A percentile compares a stretch with the other conserved stretches of the same genome.
Conservation (phyloP, 2,797 vertebrate species). For the Spinus olivaceus region DNA sequence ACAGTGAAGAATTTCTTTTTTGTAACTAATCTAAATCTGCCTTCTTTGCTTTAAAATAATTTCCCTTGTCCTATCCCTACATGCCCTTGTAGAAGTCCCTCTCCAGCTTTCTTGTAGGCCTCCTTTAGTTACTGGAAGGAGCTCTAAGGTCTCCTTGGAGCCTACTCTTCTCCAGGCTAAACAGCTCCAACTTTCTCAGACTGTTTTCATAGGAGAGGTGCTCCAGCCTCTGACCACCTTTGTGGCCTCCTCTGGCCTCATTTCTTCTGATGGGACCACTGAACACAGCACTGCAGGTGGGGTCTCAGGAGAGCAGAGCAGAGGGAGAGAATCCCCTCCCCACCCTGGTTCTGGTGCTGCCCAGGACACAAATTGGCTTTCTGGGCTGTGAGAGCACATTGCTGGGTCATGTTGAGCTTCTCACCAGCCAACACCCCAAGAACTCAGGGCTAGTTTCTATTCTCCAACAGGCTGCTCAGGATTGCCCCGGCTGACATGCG, state of each 20-base stretch:
- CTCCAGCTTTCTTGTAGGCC: neutral
- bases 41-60: neutral
- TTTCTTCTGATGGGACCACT: neutral
- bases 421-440: neutral
- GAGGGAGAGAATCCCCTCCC: neutral
- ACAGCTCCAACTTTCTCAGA: neutral
- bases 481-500: fast-evolving
- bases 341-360: neutral
- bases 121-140: neutral
- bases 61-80: neutral
- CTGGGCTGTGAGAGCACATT: neutral
- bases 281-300: neutral
- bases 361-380: neutral
- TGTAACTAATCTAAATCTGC: neutral
- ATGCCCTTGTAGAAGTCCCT: neutral
- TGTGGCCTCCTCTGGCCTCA: neutral
- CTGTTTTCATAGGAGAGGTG: neutral
- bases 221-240: neutral
- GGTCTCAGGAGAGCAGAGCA: neutral
- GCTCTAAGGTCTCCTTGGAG: neutral
- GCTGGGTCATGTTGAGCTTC: neutral
- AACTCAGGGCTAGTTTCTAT: neutral
- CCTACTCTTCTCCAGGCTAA: neutral
- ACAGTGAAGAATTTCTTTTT: neutral
- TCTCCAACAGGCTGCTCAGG: neutral